phyloP scores from a whole-genome alignment of 2,888 invertebrate genomes.

The Caenorhabditis sp. region DNA sequence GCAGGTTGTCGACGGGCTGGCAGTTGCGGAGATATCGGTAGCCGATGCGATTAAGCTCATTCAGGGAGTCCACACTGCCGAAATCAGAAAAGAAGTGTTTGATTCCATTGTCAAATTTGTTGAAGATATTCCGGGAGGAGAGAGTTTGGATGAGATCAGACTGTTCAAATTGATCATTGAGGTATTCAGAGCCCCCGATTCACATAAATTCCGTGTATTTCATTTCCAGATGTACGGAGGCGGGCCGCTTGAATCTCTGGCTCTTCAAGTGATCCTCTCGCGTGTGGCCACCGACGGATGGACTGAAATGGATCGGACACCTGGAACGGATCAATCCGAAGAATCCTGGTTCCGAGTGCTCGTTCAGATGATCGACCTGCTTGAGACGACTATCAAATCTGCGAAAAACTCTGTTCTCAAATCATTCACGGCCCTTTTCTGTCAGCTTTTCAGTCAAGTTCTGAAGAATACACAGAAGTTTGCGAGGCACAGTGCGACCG shows the following conservation, averaged over 20 bases:
- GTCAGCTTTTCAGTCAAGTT: slow-evolving; percentile 41
- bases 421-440: slow-evolving; percentile 32
- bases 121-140: slow-evolving; percentile 35
- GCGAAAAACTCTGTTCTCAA: slow-evolving; percentile 46
- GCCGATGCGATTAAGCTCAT: slow-evolving; percentile 8
- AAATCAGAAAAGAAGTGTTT: slow-evolving; percentile 28
- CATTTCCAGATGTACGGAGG: slow-evolving; percentile 26
- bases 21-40: neutral
- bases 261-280: slow-evolving; percentile 31
- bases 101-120: slow-evolving; percentile 32
- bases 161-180: slow-evolving; percentile 23
- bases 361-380: slow-evolving; percentile 13
- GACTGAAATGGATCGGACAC: slow-evolving; percentile 22
- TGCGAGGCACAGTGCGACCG: slow-evolving; percentile 24
- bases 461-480: slow-evolving; percentile 41
- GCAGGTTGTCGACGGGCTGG: slow-evolving; percentile 14
- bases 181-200: neutral
- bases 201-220: too few relatives aligned
- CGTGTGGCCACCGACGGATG: slow-evolving; percentile 38
- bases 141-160: slow-evolving; percentile 28
- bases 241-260: slow-evolving; percentile 22
- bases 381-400: slow-evolving; percentile 26
- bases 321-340: slow-evolving; percentile 23
- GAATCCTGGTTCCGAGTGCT: slow-evolving; percentile 38
- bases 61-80: slow-evolving; percentile 21